Evolutionary conservation across 1,140 invertebrate species (phyloP).

Genomic region (Drosophila willistoni): DNA sequence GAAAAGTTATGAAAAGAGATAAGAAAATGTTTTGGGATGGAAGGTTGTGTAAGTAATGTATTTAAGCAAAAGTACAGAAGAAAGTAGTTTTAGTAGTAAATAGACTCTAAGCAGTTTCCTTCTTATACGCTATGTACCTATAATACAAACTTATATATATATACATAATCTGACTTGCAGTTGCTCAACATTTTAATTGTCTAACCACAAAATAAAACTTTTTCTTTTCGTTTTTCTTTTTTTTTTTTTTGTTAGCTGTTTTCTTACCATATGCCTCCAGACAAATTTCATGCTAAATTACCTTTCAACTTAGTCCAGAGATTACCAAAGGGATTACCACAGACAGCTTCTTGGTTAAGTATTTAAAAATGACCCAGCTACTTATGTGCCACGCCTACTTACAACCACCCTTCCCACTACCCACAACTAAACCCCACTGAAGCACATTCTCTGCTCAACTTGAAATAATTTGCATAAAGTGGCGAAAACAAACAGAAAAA

Average conservation of each 20-base stretch:
- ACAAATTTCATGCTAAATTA: slow-evolving; percentile 50
- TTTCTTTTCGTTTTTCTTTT: slow-evolving; percentile 15
- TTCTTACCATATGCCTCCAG: slow-evolving; percentile 34
- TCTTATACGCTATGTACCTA: slow-evolving; percentile 21
- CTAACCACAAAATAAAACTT: slow-evolving; percentile 43
- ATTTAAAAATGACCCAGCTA: slow-evolving; percentile 64
- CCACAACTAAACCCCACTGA: neutral
- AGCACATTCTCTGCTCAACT: slow-evolving; percentile 40
- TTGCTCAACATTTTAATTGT: slow-evolving; percentile 35
- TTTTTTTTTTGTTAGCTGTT: neutral
- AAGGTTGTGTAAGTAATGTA: neutral
- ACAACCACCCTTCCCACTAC: slow-evolving; percentile 23
- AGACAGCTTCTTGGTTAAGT: slow-evolving; percentile 42
- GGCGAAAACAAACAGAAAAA: slow-evolving; percentile 3
- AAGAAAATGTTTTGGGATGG: slow-evolving; percentile 29
- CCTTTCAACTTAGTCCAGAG: slow-evolving; percentile 53
- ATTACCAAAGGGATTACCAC: slow-evolving; percentile 63
- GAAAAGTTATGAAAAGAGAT: slow-evolving; percentile 51
- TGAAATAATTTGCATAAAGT: slow-evolving; percentile 70
- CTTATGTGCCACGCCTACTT: slow-evolving; percentile 14
- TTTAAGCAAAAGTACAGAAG: neutral
- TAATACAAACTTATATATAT: slow-evolving; percentile 14
- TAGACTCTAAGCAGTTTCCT: neutral
- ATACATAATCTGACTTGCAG: slow-evolving; percentile 28
- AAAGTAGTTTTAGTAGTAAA: neutral